A percentile compares a stretch with the other conserved stretches of the same genome.
phyloP scores from a whole-genome alignment of 2,797 vertebrate species.

The Premnoplex brunnescens region DNA sequence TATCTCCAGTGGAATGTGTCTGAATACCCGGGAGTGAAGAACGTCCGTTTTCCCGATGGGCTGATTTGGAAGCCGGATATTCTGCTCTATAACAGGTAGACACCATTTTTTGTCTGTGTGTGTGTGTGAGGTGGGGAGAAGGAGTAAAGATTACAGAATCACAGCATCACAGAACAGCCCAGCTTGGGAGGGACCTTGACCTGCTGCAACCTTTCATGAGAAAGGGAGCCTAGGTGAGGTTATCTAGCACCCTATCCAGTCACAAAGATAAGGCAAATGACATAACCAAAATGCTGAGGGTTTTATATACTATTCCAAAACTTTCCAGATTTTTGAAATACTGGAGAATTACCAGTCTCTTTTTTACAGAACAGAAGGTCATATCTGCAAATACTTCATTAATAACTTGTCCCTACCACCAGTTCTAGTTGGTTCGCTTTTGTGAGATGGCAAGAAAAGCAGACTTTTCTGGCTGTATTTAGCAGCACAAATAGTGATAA shows the following conservation, averaged over 20 bases:
- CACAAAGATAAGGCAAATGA: neutral
- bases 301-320: neutral
- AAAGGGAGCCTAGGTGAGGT: neutral
- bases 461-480: neutral
- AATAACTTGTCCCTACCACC: neutral
- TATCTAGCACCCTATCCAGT: neutral
- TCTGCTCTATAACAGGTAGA: conserved; percentile 95
- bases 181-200: neutral
- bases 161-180: neutral
- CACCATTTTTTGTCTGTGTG: accelerated
- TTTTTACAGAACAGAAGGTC: neutral
- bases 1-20: conserved; percentile 89
- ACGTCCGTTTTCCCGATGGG: conserved; percentile 87
- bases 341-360: neutral
- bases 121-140: neutral
- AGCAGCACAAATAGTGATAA: neutral
- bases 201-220: neutral
- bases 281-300: neutral
- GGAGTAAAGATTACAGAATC: neutral
- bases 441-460: neutral
- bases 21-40: conserved; percentile 88
- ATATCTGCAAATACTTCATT: neutral
- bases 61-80: conserved; percentile 97
- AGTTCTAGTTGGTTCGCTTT: neutral
- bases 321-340: neutral